Evolutionary conservation across 2,797 vertebrate genomes (phyloP), one percentile per base, ranked within the genome.

Genomic region (Pangasius sanitwongsei): DNA sequence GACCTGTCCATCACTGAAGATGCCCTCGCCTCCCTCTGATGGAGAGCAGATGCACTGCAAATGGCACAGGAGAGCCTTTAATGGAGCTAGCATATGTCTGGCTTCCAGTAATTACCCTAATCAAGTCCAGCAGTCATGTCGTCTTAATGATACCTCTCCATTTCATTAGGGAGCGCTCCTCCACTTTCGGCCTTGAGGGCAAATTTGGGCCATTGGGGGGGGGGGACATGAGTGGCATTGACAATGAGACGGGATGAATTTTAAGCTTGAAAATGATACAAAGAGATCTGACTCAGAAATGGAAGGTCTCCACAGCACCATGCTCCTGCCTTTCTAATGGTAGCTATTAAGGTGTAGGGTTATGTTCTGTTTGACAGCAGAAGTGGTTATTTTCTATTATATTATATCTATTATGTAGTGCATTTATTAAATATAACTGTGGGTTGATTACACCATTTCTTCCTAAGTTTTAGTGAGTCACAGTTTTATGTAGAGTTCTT

Each of bases 21-120:
- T 83, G 41, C 80, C 78, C 53, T 6, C 6, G 3, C 65, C 34
- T 89, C 80, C 59, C 59, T 83, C 86, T 84, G 84, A 77, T 83
- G 34, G 61, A 78, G 61, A 80, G 72, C 89, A 89, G 86, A 89
- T 84, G 81, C 44, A 37, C 86, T 69, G n/a, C 61, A 84, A 89
- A 87, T 85, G 89, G 86, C 65, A 69, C 72, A 57, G 28, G 70
- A 87, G 81, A 89, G 89, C 59, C 72, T 55, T 77, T 89, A 89
- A 89, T 87, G 81, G 89, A 84, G 50, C 72, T 18, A 4, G 81
- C 89, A 87, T 87, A 89, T 87, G 89, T 87, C 86, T 89, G 86
- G 81, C 67, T 67, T 84, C 53, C 55, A 53, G 82, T 90, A 82
- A 90, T 86, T 88, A 89, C 85, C 87, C 72, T 85, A 48, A 89